Base-by-base conservation (phyloP, 2,113 vertebrate species). In the Microtus ochrogaster region DNA sequence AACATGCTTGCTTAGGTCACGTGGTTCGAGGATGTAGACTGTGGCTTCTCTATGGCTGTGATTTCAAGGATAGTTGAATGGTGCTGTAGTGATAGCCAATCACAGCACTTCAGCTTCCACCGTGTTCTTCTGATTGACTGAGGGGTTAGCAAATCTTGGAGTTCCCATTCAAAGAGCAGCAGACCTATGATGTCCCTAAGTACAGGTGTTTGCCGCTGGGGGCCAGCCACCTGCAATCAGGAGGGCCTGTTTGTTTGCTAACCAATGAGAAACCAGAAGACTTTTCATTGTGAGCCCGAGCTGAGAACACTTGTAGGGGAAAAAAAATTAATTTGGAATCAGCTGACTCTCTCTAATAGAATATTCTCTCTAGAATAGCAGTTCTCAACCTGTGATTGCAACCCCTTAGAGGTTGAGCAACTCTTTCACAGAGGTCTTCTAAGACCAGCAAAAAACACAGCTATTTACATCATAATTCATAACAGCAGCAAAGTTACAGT, bases 211-310 rank as follows among this genome's bases (percentile, higher is more conserved):
- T 16, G 61, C 0, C 9, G 28, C 24, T 22, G 61, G 63, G 14
- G 63, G 2, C 33, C 41, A 87, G 33, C 58, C 30, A 65, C 1
- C n/a, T 41, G 1, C 55, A 12, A 39, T 17, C 58, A 84, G 26
- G 65, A 78, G 11, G 28, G 72, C 61, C 63, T 66, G 26, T 21
- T 76, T 55, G 72, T 11, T 79, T 82, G 14, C 5, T 79, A 22
- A 28, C 49, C 39, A 65, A 44, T 6, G 36, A 83, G 52, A 44
- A 55, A 21, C 7, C n/a, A 13, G 9, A 12, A 17, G 12, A 0
- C 5, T 49, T 33, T 74, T 74, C 33, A 30, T 11, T 14, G 1
- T n/a, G 19, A 39, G 14, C 13, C 0, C 68, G 10, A 17, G 3
- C 22, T 8, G 12, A 19, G 65, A 58, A 47, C 4, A 5, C 26